Evolutionary conservation across 2,888 invertebrate species (phyloP).

Genomic region (Pseudolycoriella hygida): DNA sequence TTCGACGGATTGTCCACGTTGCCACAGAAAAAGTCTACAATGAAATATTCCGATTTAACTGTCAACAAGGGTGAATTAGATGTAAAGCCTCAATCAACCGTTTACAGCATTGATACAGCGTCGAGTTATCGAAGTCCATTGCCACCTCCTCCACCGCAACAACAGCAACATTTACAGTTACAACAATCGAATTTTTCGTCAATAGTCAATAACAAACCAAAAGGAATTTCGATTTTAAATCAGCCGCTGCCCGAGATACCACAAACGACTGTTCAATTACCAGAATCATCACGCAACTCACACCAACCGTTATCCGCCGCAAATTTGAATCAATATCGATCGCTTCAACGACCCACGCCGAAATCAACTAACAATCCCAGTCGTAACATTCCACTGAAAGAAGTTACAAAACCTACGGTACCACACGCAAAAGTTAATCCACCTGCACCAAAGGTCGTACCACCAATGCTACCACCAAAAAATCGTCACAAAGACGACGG

Average conservation of each 20-base stretch:
- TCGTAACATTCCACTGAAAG: slow-evolving; percentile 1
- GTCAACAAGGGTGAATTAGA: slow-evolving; percentile 1
- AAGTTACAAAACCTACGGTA: neutral
- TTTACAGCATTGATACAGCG: slow-evolving; percentile 27
- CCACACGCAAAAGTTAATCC: neutral
- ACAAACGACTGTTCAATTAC: slow-evolving; percentile 3
- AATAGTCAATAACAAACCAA: neutral
- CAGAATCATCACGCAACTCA: slow-evolving; percentile 22
- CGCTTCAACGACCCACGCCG: slow-evolving; percentile 35
- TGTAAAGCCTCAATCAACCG: slow-evolving; percentile 22
- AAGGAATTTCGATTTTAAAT: slow-evolving; percentile 26
- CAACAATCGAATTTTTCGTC: neutral
- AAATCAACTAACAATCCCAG: slow-evolving; percentile 14
- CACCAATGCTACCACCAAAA: slow-evolving; percentile 28
- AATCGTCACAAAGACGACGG: slow-evolving; percentile 24
- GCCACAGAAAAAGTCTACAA: slow-evolving; percentile 8
- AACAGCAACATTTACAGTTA: neutral
- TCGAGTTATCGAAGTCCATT: slow-evolving; percentile 15
- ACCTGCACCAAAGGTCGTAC: slow-evolving; percentile 13
- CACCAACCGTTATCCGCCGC: slow-evolving; percentile 28
- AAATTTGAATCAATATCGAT: slow-evolving; percentile 37
- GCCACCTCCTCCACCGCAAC: slow-evolving; percentile 13
- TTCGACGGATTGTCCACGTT: slow-evolving; percentile 5
- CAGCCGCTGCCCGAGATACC: slow-evolving; percentile 20
- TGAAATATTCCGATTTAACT: neutral